These are phyloP conservation scores for Cotesia chilonis DNA, from an alignment of 1,140 invertebrate genomes.

Conservation along the genomic window DNA sequence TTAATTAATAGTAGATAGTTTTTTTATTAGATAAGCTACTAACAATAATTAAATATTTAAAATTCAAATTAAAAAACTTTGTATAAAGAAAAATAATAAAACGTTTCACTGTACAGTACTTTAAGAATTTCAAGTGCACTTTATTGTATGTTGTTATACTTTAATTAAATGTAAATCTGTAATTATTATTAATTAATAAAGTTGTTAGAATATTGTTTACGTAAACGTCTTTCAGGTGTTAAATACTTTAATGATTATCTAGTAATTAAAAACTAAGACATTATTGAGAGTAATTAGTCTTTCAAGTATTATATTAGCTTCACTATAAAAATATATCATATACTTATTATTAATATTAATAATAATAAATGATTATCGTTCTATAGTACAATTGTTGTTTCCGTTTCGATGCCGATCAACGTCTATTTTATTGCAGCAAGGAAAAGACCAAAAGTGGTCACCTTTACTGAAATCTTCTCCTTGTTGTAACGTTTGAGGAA, in stretches of 20 bases:
- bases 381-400: conserved; percentile 32
- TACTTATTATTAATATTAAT: background rate
- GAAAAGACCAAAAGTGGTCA: conserved; percentile 69
- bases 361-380: background rate
- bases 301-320: no score
- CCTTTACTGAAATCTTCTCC: conserved; percentile 74
- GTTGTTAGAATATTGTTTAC: background rate
- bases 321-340: background rate
- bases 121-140: background rate
- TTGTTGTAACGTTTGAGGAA: conserved; percentile 77
- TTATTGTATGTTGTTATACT: no score
- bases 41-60: background rate
- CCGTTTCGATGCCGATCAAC: conserved; percentile 22
- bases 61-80: conserved; percentile 1
- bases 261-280: background rate
- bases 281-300: background rate
- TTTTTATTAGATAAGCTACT: no score
- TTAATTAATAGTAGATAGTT: background rate
- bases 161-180: background rate
- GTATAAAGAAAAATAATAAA: conserved; percentile 2
- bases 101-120: background rate
- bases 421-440: conserved; percentile 49
- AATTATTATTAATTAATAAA: background rate
- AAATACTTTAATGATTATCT: background rate
- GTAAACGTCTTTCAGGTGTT: background rate